Base-by-base conservation (phyloP, 2,888 invertebrate genomes). In the Apamea monoglypha region DNA sequence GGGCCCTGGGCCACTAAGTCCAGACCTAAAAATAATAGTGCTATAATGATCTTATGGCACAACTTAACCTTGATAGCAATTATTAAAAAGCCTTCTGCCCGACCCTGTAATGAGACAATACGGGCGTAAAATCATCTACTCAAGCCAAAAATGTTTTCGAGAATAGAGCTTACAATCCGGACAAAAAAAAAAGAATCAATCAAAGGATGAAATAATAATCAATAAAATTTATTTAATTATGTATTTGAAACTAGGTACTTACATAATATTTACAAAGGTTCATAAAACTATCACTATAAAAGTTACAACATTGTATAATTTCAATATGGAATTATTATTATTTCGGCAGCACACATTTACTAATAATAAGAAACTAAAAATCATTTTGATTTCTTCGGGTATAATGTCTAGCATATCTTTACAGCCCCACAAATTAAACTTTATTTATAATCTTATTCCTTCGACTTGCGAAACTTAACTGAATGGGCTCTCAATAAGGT, bases 221-320 rank as follows among this genome's bases (percentile, higher is more conserved):
- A 80, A 61, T 7, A 53, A 18, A 25, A 61, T 53, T 68, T 67
- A 44, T 40, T 25, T 44, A 44, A 40, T 59, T n/a, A 80, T 80
- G 10, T 80, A 80, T 61, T 80, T 80, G 10, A 61, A 80, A 44
- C 25, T 53, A 68, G 40, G 16, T 53, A 61, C 71, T 64, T n/a
- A 73, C 40, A 80, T 50, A 67, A 59, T 67, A 80, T 80, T 50
- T 67, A 73, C 72, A 80, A 71, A 59, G 32, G 40, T 67, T 67
- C 16, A 21, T 71, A 72, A 32, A 72, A 29, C 44, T 73, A 61
- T 36, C n/a, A 40, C 50, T 74, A 61, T 50, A 74, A 61, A 80
- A 61, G 50, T 74, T 53, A 80, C 32, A 73, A 67, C 40, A 68
- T 29, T 53, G 47, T 69, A 77, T 70, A 50, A 53, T 69, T 56